Evolutionary conservation across 2,797 vertebrate species (phyloP).

Genomic region (Parauchenoglanis ngamensis): DNA sequence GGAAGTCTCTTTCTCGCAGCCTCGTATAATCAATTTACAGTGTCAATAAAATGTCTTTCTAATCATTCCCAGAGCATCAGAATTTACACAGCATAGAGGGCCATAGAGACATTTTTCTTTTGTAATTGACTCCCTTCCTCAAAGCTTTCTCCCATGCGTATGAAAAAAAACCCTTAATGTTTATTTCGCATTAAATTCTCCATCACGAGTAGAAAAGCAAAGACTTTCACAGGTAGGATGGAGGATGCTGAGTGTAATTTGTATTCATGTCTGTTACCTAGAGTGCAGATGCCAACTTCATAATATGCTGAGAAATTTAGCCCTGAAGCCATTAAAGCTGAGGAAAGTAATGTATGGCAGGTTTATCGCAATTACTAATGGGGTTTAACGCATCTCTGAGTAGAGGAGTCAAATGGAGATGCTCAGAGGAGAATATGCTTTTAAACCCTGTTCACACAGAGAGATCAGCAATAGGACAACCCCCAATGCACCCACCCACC

Average conservation of each 20-base stretch:
- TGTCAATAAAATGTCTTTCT: conserved; percentile 78
- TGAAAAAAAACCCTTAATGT: conserved; percentile 19
- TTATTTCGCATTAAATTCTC: conserved; percentile 43
- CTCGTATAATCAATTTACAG: conserved; percentile 74
- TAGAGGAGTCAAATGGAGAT: conserved; percentile 30
- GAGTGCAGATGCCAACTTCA: conserved; percentile 26
- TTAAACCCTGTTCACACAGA: conserved; percentile 38
- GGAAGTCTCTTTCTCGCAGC: conserved; percentile 61
- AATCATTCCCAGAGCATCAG: conserved; percentile 70
- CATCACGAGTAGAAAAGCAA: not conserved
- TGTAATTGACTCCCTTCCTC: conserved; percentile 46
- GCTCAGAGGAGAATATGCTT: conserved; percentile 26
- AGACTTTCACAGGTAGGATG: not conserved
- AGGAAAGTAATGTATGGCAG: conserved; percentile 19
- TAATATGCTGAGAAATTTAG: conserved; percentile 36
- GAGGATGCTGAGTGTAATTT: conserved; percentile 28
- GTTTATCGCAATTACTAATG: conserved; percentile 45
- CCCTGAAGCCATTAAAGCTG: conserved; percentile 42
- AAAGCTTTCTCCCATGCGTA: conserved; percentile 24
- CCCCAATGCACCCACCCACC: conserved; percentile 33
- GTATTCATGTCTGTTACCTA: conserved; percentile 42
- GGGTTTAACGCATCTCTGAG: conserved; percentile 38
- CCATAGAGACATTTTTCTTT: conserved; percentile 61
- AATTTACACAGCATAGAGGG: conserved; percentile 65
- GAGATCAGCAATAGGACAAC: conserved; percentile 7